phyloP scores from a whole-genome alignment of 1,140 invertebrate genomes.

The Teleopsis dalmanni region DNA sequence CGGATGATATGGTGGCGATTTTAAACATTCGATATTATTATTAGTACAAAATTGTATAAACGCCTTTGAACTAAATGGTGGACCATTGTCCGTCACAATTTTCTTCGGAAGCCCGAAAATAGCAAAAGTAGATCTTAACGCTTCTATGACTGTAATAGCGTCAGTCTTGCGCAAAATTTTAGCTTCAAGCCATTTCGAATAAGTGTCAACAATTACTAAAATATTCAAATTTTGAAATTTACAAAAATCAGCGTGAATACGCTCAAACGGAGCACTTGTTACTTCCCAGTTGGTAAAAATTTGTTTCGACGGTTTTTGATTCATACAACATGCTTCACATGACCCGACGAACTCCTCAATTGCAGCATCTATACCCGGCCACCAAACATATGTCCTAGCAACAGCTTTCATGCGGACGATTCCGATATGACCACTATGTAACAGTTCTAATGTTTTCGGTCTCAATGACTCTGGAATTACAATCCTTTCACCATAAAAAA shows the following conservation, averaged over 20 bases:
- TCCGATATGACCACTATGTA: neutral
- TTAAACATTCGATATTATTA: constrained; percentile 1
- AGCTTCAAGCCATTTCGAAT: constrained; percentile 4
- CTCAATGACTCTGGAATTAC: neutral
- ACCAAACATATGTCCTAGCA: neutral
- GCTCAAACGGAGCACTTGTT: neutral
- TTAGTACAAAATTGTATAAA: constrained; percentile 8
- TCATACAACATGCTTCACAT: neutral
- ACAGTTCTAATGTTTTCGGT: neutral
- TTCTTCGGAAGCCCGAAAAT: constrained; percentile 2
- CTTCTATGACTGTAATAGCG: neutral
- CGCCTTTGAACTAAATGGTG: constrained; percentile 6
- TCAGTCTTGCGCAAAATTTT: constrained; percentile 2
- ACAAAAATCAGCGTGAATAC: constrained; percentile 5
- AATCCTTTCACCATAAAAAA: constrained; percentile 3
- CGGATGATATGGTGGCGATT: constrained; percentile 1
- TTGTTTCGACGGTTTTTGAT: neutral
- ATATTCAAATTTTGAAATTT: neutral
- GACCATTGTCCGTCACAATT: constrained; percentile 8
- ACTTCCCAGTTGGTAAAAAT: neutral
- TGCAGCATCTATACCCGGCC: neutral
- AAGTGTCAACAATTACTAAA: neutral
- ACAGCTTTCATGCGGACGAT: constrained; percentile 1
- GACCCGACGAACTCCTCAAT: neutral
- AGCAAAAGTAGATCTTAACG: neutral